Conservation (phyloP, 2,888 invertebrate species). For the Macaria notata region DNA sequence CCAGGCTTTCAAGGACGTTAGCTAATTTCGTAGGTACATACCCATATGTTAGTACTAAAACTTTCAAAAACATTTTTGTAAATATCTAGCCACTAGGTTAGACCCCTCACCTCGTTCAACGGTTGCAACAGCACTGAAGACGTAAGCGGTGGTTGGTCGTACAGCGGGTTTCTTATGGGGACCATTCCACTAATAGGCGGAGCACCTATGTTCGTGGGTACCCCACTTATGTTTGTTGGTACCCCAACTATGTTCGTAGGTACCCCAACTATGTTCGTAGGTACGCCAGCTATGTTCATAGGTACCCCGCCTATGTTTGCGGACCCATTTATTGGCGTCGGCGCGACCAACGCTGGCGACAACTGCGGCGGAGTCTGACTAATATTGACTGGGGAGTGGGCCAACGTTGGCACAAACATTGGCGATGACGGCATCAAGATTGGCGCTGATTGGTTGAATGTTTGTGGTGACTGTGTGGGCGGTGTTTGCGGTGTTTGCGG, state of each 20-base stretch:
- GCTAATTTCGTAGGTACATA: too few species aligned
- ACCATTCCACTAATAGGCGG: conserved; percentile 67
- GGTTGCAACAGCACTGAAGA: conserved; percentile 72
- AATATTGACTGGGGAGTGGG: conserved; percentile 51
- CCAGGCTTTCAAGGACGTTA: too few species aligned
- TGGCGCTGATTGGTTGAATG: conserved; percentile 28
- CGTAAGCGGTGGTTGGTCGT: conserved; percentile 66
- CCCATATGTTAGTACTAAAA: too few species aligned
- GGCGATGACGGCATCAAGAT: conserved; percentile 35
- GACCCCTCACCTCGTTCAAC: conserved; percentile 63
- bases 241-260: too few species aligned
- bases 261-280: too few species aligned
- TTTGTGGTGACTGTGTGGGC: not conserved
- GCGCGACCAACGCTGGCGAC: conserved; percentile 51
- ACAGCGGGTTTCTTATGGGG: conserved; percentile 68
- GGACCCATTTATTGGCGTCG: conserved; percentile 40
- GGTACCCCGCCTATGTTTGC: conserved; percentile 39
- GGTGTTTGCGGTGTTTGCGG: conserved; percentile 9
- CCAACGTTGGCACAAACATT: conserved; percentile 24
- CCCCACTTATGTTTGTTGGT: not conserved
- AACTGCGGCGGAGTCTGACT: conserved; percentile 48
- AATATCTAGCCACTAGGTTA: too few species aligned
- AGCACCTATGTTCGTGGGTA: conserved; percentile 18
- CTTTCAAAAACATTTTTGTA: too few species aligned
- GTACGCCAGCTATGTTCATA: conserved; percentile 29